Percentiles rank a stretch among this genome's conserved stretches.
phyloP scores from a whole-genome alignment of 2,888 invertebrate species.

The Vannuccia rotundouncinata region DNA sequence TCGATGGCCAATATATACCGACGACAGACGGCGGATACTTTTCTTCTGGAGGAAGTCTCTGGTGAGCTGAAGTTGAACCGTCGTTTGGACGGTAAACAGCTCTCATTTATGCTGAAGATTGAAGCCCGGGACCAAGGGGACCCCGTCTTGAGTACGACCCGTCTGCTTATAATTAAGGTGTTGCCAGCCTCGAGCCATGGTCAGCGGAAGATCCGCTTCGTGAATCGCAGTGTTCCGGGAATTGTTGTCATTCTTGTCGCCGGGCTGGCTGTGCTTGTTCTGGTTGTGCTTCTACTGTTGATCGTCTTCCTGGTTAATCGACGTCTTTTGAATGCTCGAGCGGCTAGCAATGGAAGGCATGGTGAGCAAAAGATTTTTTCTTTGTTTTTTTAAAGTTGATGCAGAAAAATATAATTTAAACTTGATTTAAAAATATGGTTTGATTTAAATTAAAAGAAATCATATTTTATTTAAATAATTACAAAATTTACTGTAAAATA shows the following conservation, averaged over 20 bases:
- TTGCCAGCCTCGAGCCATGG: background rate
- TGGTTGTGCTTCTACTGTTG: background rate
- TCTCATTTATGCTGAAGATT: background rate
- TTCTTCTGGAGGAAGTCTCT: background rate
- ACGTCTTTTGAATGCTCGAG: background rate
- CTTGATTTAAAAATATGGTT: no score
- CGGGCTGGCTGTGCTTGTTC: background rate
- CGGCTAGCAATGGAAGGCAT: background rate
- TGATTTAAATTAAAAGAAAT: background rate
- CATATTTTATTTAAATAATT: background rate
- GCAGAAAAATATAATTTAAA: no score
- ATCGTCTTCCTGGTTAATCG: slow-evolving; percentile 3
- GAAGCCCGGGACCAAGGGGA: background rate
- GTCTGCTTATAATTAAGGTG: background rate
- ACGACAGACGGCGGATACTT: background rate
- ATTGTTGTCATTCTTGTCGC: slow-evolving; percentile 7
- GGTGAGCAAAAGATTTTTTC: background rate
- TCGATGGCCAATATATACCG: background rate
- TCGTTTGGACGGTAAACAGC: background rate
- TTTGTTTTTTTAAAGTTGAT: background rate
- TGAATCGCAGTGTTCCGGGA: background rate
- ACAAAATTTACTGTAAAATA: background rate
- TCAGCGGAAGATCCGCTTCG: background rate
- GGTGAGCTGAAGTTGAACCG: background rate
- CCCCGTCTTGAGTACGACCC: background rate